Base-by-base conservation (phyloP, 1,140 invertebrate species). In the Drosophila auraria region DNA sequence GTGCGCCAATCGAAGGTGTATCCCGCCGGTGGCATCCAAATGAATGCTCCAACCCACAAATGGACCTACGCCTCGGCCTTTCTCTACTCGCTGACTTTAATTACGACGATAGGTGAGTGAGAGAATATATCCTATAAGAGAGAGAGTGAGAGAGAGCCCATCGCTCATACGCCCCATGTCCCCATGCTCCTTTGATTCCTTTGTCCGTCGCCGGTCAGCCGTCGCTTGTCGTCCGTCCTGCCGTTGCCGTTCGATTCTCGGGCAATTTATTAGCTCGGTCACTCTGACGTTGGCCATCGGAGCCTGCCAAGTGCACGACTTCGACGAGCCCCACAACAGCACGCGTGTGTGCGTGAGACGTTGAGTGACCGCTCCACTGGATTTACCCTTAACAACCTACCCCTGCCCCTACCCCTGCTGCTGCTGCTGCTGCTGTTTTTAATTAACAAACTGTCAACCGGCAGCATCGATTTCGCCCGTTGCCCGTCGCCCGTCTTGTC, bases 1-100 rank as follows among this genome's bases (percentile, higher is more conserved):
- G 91, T 94, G 58, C 75, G 91, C 54, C 73, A 93, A 83, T 84
- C 93, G 69, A 86, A 93, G 83, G 74, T 91, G 49, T 90, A 93
- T 82, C 80, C 82, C 64, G 80, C 80, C 17, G 87, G 90, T 53
- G 87, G 87, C 65, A 44, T 92, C 80, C 62, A 93, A 93, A 74
- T 94, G 94, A 71, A 94, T 94, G 69, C 93, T 94, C 90, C 91
- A 65, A 79, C 93, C 47, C 95, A 96, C 89, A 95, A 96, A 80
- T 99, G 97, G 97, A 97, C 96, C 44, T 98, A 98, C 93, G 96
- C 97, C 54, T 96, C 97, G 40, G 97, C 97, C 77, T 97, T 99
- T 93, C 95, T 99, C 15, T 99, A 99, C 93, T 98, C 98, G 17
- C 94, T 99, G 51, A 99, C 98, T 30, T 95, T 99, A 51, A 98